A percentile compares a stretch with the other conserved stretches of the same genome.
These are phyloP conservation scores for Myoxocephalus aenaeus DNA, from an alignment of 2,797 vertebrate genomes.

Conservation along the genomic window DNA sequence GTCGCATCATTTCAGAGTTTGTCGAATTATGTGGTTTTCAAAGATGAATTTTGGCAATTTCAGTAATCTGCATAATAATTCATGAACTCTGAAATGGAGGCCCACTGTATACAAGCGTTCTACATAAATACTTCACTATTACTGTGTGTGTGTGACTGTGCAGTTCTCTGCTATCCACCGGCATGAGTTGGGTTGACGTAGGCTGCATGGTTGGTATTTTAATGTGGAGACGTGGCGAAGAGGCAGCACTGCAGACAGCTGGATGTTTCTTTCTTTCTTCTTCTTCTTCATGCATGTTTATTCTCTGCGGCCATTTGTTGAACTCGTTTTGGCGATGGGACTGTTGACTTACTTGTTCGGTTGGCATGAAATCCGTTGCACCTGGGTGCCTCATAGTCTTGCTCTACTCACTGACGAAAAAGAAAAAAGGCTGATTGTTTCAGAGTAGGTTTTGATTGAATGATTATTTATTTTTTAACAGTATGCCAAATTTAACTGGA, in stretches of 20 bases:
- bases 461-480: constrained; percentile 3
- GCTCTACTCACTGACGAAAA: constrained; percentile 20
- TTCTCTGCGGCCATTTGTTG: constrained; percentile 49
- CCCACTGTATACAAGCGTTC: constrained; percentile 33
- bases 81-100: constrained; percentile 77
- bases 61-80: constrained; percentile 34
- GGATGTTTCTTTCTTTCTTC: constrained; percentile 46
- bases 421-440: constrained; percentile 19
- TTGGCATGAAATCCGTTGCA: constrained; percentile 69
- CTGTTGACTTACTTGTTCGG: constrained; percentile 39
- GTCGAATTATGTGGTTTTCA: constrained; percentile 46
- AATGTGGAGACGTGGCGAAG: constrained; percentile 7
- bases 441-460: constrained; percentile 7
- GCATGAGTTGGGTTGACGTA: constrained; percentile 66
- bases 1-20: constrained; percentile 77
- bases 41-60: constrained; percentile 8
- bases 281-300: constrained; percentile 70
- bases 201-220: constrained; percentile 68
- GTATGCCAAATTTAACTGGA: constrained; percentile 8
- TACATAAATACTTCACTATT: constrained; percentile 14
- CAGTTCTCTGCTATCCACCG: constrained; percentile 50
- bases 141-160: constrained; percentile 43
- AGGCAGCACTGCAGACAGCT: constrained; percentile 40
- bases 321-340: constrained; percentile 56
- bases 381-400: constrained; percentile 41